These are phyloP conservation scores for Hirtodrosophila confusa DNA, from an alignment of 2,888 invertebrate genomes.

Conservation along the genomic window DNA sequence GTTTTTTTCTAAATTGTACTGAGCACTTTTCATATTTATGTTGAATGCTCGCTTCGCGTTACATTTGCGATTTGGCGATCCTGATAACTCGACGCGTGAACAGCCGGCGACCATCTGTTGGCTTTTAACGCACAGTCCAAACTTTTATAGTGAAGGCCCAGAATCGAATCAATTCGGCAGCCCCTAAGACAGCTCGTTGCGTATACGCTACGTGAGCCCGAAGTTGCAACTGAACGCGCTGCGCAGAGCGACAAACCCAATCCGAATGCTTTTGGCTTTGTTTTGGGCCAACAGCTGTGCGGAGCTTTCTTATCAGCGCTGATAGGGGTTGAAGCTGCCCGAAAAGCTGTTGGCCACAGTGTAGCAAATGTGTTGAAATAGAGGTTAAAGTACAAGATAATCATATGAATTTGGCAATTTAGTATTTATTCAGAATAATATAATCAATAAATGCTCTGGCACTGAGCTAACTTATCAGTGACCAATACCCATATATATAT, in stretches of 20 bases:
- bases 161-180: background rate
- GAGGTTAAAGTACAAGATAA: background rate
- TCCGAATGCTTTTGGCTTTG: slow-evolving; percentile 53
- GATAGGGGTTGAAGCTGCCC: slow-evolving; percentile 53
- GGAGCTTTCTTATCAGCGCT: slow-evolving; percentile 70
- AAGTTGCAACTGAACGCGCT: slow-evolving; percentile 62
- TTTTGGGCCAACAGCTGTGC: slow-evolving; percentile 66
- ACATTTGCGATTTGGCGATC: slow-evolving; percentile 47
- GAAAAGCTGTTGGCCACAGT: slow-evolving; percentile 59
- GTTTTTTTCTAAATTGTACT: background rate
- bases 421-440: background rate
- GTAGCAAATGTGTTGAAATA: slow-evolving; percentile 10
- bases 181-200: slow-evolving; percentile 45
- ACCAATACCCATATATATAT: too few species aligned
- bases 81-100: slow-evolving; percentile 65
- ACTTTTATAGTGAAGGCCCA: slow-evolving; percentile 60
- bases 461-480: too few species aligned
- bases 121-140: slow-evolving; percentile 52
- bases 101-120: slow-evolving; percentile 77
- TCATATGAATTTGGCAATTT: too few species aligned
- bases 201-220: slow-evolving; percentile 68
- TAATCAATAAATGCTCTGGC: too few species aligned
- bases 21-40: slow-evolving; percentile 5
- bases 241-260: slow-evolving; percentile 42
- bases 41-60: slow-evolving; percentile 33